Conservation (phyloP, 37 sponge, comb jelly and placozoan genomes). For the Aplysina aerophoba region DNA sequence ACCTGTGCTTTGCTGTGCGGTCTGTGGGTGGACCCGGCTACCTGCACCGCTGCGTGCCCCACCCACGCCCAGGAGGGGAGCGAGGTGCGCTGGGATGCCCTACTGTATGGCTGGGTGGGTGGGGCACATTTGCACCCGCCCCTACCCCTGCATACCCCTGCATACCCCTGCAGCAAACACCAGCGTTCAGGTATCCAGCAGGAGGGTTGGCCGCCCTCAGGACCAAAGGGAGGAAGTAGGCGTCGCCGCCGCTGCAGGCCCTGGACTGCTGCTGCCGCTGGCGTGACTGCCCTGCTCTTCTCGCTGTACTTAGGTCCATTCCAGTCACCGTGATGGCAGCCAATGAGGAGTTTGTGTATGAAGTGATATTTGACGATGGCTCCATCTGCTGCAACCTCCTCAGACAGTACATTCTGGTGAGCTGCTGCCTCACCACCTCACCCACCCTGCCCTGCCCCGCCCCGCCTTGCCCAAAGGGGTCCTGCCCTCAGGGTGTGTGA, state of each 20-base stretch:
- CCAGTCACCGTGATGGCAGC: background rate
- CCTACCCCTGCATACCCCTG: too few species aligned
- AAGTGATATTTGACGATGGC: conserved; percentile 89
- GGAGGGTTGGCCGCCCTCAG: background rate
- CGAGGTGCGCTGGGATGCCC: background rate
- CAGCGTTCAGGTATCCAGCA: conserved; percentile 23
- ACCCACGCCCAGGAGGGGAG: background rate
- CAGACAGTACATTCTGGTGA: conserved; percentile 61
- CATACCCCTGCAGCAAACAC: too few species aligned
- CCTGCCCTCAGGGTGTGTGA: too few species aligned
- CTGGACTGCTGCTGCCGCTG: too few species aligned
- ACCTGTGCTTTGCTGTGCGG: conserved; percentile 82
- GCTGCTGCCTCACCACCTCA: background rate
- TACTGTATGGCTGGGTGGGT: too few species aligned
- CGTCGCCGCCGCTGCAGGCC: too few species aligned
- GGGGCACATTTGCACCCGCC: too few species aligned
- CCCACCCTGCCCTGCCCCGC: too few species aligned
- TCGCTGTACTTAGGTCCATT: background rate
- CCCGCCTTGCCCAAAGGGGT: too few species aligned
- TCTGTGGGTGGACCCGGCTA: background rate
- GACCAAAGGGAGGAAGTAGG: conserved; percentile 25
- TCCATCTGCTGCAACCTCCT: conserved; percentile 74
- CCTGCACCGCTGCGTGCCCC: background rate
- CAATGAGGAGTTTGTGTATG: conserved; percentile 46
- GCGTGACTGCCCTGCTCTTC: too few species aligned